Conservation (phyloP, 2,888 invertebrate species). For the Ametastegia equiseti region DNA sequence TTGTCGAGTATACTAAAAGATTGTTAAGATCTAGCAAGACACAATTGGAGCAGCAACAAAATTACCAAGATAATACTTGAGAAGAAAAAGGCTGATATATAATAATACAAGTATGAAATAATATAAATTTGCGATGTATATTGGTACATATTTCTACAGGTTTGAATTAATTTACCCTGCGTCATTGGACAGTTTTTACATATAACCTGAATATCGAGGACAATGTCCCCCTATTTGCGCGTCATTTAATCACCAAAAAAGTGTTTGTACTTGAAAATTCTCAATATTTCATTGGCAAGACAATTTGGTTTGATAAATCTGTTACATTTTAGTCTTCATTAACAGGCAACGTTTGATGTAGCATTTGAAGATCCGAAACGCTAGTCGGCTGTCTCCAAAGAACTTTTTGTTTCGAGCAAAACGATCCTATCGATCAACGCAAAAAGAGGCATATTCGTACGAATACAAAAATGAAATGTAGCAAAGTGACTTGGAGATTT, state of each 20-base stretch:
- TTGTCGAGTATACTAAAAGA: background rate
- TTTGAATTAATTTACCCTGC: slow-evolving; percentile 18
- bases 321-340: background rate
- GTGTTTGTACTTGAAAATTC: background rate
- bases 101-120: too few species aligned
- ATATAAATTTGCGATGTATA: background rate
- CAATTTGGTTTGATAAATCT: background rate
- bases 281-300: background rate
- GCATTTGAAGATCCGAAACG: background rate
- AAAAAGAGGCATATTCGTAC: background rate
- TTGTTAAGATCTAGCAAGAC: background rate
- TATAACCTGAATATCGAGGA: background rate
- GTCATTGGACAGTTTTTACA: slow-evolving; percentile 4
- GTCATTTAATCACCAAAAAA: background rate
- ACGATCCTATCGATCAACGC: background rate
- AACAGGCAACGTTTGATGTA: background rate
- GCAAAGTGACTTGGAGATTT: background rate
- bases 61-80: background rate
- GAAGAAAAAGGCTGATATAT: too few species aligned
- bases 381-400: background rate
- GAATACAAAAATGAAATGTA: slow-evolving; percentile 25
- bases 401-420: background rate
- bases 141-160: background rate
- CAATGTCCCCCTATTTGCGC: background rate
- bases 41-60: background rate